A percentile compares a stretch with the other conserved stretches of the same genome.
Evolutionary conservation across 2,888 invertebrate genomes (phyloP).

Genomic region (Sceliomorpha sp.): DNA sequence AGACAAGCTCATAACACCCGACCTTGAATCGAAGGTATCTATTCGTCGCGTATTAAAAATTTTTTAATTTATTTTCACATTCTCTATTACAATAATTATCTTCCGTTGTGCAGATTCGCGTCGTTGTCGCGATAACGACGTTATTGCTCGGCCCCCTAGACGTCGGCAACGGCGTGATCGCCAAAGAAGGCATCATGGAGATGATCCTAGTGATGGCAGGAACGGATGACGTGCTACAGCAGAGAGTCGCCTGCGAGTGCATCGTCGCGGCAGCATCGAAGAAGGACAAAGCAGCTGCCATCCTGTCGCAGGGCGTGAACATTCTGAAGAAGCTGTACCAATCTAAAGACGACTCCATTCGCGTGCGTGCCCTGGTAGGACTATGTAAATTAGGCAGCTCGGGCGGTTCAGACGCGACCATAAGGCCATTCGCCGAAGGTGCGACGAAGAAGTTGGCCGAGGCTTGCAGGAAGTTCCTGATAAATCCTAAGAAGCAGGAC

Average conservation of each 20-base stretch:
- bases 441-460: conserved; percentile 95
- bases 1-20: conserved; percentile 90
- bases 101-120: conserved; percentile 86
- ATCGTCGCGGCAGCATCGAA: conserved; percentile 98
- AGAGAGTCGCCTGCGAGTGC: conserved; percentile 97
- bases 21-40: conserved; percentile 90
- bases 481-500: conserved; percentile 92
- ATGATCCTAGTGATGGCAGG: conserved; percentile 99
- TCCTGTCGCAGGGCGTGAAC: conserved; percentile 93
- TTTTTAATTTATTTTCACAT: too few species aligned
- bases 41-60: too few species aligned
- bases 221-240: conserved; percentile 93
- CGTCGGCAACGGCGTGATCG: conserved; percentile 92
- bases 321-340: conserved; percentile 96
- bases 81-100: too few species aligned
- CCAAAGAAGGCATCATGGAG: conserved; percentile 93
- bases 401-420: conserved; percentile 97
- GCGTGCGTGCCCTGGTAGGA: conserved; percentile 94
- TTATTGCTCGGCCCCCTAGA: conserved; percentile 95
- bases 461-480: conserved; percentile 94
- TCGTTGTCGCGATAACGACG: conserved; percentile 92
- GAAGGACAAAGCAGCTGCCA: conserved; percentile 96
- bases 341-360: conserved; percentile 93
- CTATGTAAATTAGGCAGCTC: conserved; percentile 97
- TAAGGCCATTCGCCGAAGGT: conserved; percentile 96